Conservation (phyloP, 2,888 invertebrate species). For the Ennomos quercinarius region DNA sequence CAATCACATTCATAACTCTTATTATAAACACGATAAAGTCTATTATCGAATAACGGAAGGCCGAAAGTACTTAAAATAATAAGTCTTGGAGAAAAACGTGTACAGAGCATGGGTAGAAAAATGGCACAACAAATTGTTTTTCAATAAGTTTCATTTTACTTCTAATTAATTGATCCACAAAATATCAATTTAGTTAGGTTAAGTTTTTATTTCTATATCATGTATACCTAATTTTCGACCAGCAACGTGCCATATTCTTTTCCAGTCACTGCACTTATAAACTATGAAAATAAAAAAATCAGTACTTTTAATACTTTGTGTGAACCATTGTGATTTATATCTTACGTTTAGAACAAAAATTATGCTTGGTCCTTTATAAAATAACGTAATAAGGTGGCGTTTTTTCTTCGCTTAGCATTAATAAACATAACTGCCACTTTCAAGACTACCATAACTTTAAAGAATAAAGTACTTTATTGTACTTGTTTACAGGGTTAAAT, state of each 20-base stretch:
- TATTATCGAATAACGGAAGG: conserved; percentile 18
- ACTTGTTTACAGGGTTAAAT: no score
- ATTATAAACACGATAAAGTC: conserved; percentile 20
- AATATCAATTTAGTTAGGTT: no score
- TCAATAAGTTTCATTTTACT: background rate
- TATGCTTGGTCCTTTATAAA: conserved; percentile 8
- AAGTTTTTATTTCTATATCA: no score
- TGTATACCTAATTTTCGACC: background rate
- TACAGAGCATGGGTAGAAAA: conserved; percentile 3
- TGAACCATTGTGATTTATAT: conserved; percentile 8
- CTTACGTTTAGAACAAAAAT: conserved; percentile 4
- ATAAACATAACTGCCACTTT: no score
- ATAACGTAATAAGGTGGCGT: no score
- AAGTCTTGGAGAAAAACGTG: conserved; percentile 24
- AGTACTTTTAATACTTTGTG: conserved; percentile 38
- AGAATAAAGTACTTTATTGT: no score
- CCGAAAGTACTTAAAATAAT: conserved; percentile 28
- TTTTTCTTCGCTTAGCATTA: no score
- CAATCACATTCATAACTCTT: conserved; percentile 23
- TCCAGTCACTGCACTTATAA: conserved; percentile 11
- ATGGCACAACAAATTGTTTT: conserved; percentile 4
- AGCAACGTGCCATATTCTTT: conserved; percentile 4
- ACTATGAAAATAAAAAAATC: conserved; percentile 32
- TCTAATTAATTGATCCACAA: no score
- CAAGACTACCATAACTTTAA: no score